These are phyloP conservation scores for Scotopteryx bipunctaria DNA, from an alignment of 2,888 invertebrate species.

Conservation along the genomic window DNA sequence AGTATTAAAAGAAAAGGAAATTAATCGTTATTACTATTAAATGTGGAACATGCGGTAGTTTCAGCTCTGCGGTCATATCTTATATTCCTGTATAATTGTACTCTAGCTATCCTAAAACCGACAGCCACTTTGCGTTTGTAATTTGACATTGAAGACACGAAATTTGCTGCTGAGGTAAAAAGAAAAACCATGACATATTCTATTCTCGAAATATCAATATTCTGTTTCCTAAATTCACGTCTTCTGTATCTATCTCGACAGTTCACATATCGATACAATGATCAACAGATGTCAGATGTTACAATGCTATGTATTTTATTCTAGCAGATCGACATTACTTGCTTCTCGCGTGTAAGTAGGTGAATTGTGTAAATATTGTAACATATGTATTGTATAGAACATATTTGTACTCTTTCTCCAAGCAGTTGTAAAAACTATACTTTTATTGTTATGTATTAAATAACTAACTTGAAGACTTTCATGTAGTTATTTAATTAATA, in stretches of 20 bases:
- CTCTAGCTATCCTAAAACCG: background rate
- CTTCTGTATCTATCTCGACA: background rate
- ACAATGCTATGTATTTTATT: slow-evolving; percentile 3
- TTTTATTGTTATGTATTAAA: no score
- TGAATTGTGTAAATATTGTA: slow-evolving; percentile 47
- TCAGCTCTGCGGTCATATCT: background rate
- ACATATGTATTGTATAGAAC: slow-evolving; percentile 32
- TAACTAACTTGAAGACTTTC: background rate
- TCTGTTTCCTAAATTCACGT: background rate
- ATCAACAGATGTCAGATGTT: background rate
- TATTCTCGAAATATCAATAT: background rate
- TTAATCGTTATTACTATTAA: no score
- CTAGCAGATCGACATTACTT: background rate
- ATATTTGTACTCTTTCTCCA: slow-evolving; percentile 17
- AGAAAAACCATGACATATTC: background rate
- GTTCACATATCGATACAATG: background rate
- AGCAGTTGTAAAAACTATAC: slow-evolving; percentile 1
- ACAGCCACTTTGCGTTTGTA: no score
- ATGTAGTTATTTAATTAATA: background rate
- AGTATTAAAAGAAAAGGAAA: no score
- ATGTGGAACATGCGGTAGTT: no score
- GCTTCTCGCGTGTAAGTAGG: slow-evolving; percentile 6
- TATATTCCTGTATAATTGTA: slow-evolving; percentile 9
- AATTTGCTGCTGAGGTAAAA: background rate
- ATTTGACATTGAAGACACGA: no score